phyloP scores from a whole-genome alignment of 2,888 invertebrate species.

The Caenorhabditis doughertyi region DNA sequence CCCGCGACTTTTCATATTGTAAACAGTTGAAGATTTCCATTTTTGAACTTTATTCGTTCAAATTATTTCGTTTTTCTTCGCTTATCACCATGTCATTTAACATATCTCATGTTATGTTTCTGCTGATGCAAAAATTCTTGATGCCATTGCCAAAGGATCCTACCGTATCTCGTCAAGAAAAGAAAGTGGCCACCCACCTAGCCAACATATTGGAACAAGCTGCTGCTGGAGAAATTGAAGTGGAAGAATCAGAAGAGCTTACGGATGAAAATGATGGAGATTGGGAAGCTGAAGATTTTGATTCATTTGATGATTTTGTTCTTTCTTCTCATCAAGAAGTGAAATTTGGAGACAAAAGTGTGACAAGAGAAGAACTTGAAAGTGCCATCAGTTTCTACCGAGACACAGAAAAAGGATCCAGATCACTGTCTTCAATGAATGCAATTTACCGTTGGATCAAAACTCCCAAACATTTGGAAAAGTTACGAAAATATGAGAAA shows the following conservation, averaged over 20 bases:
- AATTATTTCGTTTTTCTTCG: no score
- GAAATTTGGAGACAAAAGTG: neutral
- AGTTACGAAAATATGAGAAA: neutral
- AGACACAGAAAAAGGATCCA: neutral
- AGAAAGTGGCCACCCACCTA: neutral
- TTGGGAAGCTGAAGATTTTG: neutral
- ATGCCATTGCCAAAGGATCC: neutral
- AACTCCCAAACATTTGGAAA: neutral
- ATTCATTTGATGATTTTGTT: neutral
- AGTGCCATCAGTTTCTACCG: neutral
- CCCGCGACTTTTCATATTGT: no score
- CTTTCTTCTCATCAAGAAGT: neutral
- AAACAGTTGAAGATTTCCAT: no score
- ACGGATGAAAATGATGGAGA: neutral
- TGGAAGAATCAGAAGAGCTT: neutral
- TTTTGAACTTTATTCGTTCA: no score
- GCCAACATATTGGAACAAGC: neutral
- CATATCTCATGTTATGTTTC: neutral
- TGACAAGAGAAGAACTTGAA: neutral
- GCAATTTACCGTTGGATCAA: neutral
- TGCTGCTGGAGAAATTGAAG: neutral
- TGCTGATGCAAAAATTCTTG: neutral
- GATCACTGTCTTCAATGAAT: neutral
- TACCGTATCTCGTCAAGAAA: neutral
- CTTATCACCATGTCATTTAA: no score